Evolutionary conservation across 2,113 vertebrate genomes (phyloP).

Genomic region (Xenotilapia leptura): DNA sequence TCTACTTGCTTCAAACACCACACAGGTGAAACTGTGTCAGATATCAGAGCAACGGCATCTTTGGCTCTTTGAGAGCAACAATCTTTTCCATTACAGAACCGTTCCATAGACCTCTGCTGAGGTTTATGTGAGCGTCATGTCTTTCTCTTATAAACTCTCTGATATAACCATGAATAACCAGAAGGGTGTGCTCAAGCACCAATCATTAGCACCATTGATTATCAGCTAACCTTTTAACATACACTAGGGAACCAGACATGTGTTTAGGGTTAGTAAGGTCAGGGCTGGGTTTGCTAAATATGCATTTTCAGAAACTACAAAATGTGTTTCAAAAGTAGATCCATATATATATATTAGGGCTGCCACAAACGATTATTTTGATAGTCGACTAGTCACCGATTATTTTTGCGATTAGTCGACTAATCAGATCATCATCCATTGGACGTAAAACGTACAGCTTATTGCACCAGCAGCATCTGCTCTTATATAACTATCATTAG

Average conservation of each 20-base stretch:
- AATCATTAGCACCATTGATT: background rate
- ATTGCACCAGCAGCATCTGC: no score
- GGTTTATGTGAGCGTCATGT: background rate
- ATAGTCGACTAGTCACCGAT: no score
- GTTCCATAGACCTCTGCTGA: background rate
- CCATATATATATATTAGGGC: no score
- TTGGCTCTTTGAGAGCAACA: background rate
- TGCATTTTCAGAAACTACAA: background rate
- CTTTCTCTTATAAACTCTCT: background rate
- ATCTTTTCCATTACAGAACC: background rate
- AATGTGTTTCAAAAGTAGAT: background rate
- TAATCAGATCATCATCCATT: no score
- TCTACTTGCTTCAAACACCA: background rate
- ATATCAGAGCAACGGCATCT: accelerated
- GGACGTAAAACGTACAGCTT: accelerated
- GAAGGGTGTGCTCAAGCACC: background rate
- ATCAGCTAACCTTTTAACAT: background rate
- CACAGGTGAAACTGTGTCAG: background rate
- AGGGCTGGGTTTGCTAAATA: background rate
- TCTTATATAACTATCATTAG: no score
- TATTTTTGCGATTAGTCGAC: no score
- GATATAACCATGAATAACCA: background rate
- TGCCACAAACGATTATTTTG: no score
- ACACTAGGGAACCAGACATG: background rate
- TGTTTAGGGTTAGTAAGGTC: background rate